These are phyloP conservation scores for Sarotherodon lohbergeri DNA, from an alignment of 2,113 vertebrate species.

Conservation along the genomic window DNA sequence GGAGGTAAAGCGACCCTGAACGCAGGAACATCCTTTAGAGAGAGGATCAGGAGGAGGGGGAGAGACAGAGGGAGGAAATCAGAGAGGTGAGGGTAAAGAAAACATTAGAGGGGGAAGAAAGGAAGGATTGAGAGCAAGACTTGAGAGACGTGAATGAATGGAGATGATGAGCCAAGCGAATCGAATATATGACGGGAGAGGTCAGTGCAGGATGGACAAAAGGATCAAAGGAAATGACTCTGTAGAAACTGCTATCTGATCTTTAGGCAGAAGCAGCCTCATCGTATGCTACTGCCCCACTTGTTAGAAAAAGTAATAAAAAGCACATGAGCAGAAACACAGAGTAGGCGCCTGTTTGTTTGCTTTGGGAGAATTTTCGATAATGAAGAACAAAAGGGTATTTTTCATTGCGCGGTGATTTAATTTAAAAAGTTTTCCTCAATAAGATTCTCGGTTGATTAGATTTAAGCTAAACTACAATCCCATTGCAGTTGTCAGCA, in stretches of 20 bases:
- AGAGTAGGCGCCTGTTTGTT: background rate
- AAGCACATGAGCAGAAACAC: background rate
- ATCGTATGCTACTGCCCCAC: background rate
- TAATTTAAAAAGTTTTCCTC: background rate
- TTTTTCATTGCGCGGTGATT: background rate
- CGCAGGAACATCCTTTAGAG: constrained; percentile 46
- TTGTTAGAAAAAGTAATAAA: background rate
- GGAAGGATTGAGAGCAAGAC: background rate
- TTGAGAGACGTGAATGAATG: background rate
- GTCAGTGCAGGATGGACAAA: background rate
- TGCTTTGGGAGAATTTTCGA: background rate
- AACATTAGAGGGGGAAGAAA: background rate
- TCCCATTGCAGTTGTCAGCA: background rate
- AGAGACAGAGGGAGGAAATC: background rate
- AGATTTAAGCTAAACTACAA: background rate
- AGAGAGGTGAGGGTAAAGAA: background rate
- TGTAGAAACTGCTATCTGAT: background rate
- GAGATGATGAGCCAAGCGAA: background rate
- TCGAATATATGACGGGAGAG: background rate
- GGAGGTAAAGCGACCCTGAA: constrained; percentile 48
- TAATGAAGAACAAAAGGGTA: background rate
- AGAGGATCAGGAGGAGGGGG: constrained; percentile 1
- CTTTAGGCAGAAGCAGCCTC: background rate
- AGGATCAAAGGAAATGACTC: background rate
- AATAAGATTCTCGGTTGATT: background rate